Evolutionary conservation across 2,113 vertebrate genomes (phyloP).

Genomic region (Paedocypris sp.): DNA sequence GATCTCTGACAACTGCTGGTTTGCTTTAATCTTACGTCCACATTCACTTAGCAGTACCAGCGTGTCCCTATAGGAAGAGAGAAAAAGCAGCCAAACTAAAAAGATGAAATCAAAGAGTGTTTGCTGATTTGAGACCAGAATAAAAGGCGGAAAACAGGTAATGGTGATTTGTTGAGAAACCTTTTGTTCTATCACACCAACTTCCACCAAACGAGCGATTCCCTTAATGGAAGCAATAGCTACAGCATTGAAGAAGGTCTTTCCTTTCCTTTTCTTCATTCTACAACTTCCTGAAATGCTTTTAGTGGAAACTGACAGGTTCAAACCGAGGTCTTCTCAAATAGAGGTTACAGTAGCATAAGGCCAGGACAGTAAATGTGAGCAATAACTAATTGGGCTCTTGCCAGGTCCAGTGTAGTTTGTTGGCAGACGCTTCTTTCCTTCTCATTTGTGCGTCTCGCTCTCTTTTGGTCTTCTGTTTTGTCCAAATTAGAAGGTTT

Average conservation of each 20-base stretch:
- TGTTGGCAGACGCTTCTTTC: background rate
- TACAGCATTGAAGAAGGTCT: background rate
- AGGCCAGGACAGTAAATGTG: background rate
- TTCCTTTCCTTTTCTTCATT: background rate
- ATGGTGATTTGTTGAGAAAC: background rate
- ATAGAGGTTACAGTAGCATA: background rate
- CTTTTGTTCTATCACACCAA: background rate
- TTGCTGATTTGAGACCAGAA: slow-evolving; percentile 31
- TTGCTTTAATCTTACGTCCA: slow-evolving; percentile 53
- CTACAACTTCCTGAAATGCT: background rate
- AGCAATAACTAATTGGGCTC: slow-evolving; percentile 11
- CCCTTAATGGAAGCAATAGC: background rate
- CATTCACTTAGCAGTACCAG: slow-evolving; percentile 23
- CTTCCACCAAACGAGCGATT: background rate
- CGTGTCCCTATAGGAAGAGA: slow-evolving; percentile 35
- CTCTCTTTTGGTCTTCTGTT: background rate
- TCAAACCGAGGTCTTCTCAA: background rate
- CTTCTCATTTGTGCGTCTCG: background rate
- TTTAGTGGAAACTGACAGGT: background rate
- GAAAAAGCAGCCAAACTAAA: slow-evolving; percentile 21
- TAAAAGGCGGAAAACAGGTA: slow-evolving; percentile 22
- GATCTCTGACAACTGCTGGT: slow-evolving; percentile 39
- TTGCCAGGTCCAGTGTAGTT: background rate
- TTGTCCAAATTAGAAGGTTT: background rate
- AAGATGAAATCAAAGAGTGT: slow-evolving; percentile 43